Evolutionary conservation across 1,140 invertebrate genomes (phyloP), one percentile per base, ranked within the genome.

Genomic region (Drosophila repletoides): DNA sequence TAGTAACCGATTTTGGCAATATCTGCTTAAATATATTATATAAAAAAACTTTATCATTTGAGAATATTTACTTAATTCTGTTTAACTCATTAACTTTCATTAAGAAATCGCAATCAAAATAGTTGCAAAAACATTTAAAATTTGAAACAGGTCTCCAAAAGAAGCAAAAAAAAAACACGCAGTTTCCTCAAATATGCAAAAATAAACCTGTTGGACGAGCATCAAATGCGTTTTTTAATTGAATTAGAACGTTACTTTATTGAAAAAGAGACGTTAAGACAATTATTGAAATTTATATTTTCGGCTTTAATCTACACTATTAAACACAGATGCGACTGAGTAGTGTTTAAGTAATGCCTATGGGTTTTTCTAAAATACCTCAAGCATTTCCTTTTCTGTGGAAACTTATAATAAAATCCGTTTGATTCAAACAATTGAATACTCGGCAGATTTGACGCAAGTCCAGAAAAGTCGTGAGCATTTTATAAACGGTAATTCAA

Each of bases 351-450:
- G 14, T 7, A 7, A 15, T 33, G 31, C 10, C 7, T 15, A 22
- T 36, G 31, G 21, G 19, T 15, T 36, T 52, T 56, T 43, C 6
- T 9, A 7, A 21, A 19, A 19, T 14, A 2, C 2, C 7, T 7
- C 5, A 19, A 41, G 56, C 43, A 67, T 79, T 84, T 79, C 77
- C 77, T 74, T 83, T 51, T 79, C 41, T 21, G 5, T 61, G 34
- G 56, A 83, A 83, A 28, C 26, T 14, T 19, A 24, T 46, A 28
- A 34, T 34, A 9, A 46, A 52, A 34, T 36, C 14, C 22, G 19
- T 52, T 63, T 38, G 60, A 7, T 9, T 10, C 29, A 52, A 61
- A 38, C 58, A 46, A 63, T 46, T 36, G 48, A 38, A 43, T 51
- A 43, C n/a, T n/a, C n/a, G n/a, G n/a, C n/a, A n/a, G 33, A 24